Conservation (phyloP, 1,140 invertebrate genomes). For the Halyomorpha halys region DNA sequence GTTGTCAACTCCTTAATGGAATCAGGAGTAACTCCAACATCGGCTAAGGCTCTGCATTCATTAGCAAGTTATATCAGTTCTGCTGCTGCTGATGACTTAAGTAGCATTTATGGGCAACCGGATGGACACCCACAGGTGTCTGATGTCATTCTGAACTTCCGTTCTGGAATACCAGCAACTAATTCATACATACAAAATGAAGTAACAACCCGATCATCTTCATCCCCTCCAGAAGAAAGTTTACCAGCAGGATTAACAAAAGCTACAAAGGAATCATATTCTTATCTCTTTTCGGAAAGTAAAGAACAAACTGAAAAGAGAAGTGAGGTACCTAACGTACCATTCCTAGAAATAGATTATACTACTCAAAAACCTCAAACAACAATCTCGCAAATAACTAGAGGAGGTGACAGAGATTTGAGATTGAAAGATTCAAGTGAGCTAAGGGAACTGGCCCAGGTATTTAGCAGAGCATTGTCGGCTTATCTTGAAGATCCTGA, state of each 20-base stretch:
- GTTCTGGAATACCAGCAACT: constrained; percentile 24
- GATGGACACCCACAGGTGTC: constrained; percentile 9
- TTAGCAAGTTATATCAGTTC: constrained; percentile 43
- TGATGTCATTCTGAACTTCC: constrained; percentile 26
- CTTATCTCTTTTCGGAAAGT: constrained; percentile 29
- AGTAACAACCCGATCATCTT: constrained; percentile 13
- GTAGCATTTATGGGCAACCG: neutral
- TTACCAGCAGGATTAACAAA: constrained; percentile 31
- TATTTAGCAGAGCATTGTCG: constrained; percentile 68
- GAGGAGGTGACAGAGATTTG: constrained; percentile 37
- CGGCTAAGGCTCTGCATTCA: constrained; percentile 56
- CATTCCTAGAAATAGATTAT: neutral
- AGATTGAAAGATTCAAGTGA: constrained; percentile 34
- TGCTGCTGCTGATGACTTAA: constrained; percentile 5
- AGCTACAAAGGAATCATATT: constrained; percentile 31
- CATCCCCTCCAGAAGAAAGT: constrained; percentile 13
- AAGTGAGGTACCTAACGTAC: no score
- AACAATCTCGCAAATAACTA: constrained; percentile 30
- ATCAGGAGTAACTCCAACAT: constrained; percentile 21
- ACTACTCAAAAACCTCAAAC: neutral
- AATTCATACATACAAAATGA: constrained; percentile 19
- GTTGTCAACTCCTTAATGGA: constrained; percentile 25
- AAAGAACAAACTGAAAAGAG: constrained; percentile 13
- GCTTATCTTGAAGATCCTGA: constrained; percentile 70
- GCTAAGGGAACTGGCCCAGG: constrained; percentile 63